Conservation (phyloP, 2,113 vertebrate species). For the Elephantulus edwardii region DNA sequence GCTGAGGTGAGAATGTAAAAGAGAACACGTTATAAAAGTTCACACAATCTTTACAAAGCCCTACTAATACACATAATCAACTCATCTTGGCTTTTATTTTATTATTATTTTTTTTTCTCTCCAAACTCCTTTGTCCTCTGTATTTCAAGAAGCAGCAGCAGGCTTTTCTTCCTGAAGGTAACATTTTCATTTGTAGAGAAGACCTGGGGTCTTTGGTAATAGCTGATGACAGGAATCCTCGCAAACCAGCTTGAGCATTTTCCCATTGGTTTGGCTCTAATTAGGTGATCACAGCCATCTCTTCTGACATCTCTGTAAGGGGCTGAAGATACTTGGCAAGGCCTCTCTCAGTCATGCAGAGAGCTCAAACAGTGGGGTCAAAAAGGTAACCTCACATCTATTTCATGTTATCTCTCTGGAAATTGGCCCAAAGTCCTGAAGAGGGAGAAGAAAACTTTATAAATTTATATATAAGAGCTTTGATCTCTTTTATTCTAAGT, state of each 20-base stretch:
- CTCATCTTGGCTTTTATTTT: not conserved
- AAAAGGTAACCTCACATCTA: conserved; percentile 12
- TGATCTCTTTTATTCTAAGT: not conserved
- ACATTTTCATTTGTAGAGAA: conserved; percentile 59
- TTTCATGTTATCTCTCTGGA: conserved; percentile 25
- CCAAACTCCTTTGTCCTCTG: not conserved
- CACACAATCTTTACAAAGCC: not conserved
- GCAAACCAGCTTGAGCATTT: not conserved
- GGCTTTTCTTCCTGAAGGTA: conserved; percentile 41
- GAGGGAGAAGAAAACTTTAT: not conserved
- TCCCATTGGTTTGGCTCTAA: conserved; percentile 32
- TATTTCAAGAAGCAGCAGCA: not conserved
- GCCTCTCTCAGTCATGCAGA: conserved; percentile 17
- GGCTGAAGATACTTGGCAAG: conserved; percentile 49
- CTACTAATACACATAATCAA: not conserved
- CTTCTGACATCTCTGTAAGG: conserved; percentile 49
- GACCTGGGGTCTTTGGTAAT: conserved; percentile 52
- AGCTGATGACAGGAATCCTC: conserved; percentile 48
- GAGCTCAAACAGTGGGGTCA: conserved; percentile 38
- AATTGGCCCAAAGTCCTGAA: not conserved
- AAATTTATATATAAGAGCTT: not conserved
- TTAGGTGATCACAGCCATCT: conserved; percentile 66
- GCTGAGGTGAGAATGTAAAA: not conserved
- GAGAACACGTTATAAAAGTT: not conserved
- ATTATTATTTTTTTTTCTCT: not conserved